Evolutionary conservation across 2,888 invertebrate genomes (phyloP), one percentile per base, ranked within the genome.

Genomic region (Anoplius nigerrimus): DNA sequence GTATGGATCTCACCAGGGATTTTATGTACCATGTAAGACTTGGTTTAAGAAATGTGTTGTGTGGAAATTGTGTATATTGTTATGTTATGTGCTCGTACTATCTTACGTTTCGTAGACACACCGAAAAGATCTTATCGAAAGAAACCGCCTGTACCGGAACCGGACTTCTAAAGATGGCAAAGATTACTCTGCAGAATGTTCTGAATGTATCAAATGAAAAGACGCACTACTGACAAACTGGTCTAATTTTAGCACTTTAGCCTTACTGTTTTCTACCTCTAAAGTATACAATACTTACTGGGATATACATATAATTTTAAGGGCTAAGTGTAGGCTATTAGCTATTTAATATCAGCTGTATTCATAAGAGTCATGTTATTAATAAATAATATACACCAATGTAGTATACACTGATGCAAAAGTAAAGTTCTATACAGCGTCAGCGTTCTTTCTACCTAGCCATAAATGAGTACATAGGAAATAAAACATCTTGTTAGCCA

Each of bases 131-230:
- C 68, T 18, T 70, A 71, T 61, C 74, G 58, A 16, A 75, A 75
- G 20, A 81, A 76, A 66, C 85, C 85, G n/a, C 80, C 80, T 4
- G 62, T 84, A 21, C 85, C 84, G 8, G 62, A 73, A 22, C 83
- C 82, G 59, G 85, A 85, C 68, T 85, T 85, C 53, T 83, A 84
- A 27, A 82, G 79, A 65, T 81, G 75, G 80, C 62, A 55, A 55
- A 63, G 54, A 60, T 18, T 20, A 27, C 56, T 34, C 11, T 43
- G 27, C 20, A 55, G 51, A 56, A 46, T 58, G 21, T 34, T 34
- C 6, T 6, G 18, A 69, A 59, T 3, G 11, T 21, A 55, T 24
- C 34, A 58, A 27, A 18, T 34, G 48, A 34, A 61, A n/a, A n/a
- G 2, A 13, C 3, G 16, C 0, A 59, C 22, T 21, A 52, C 18